phyloP scores from a whole-genome alignment of 2,113 vertebrate genomes.

The Bostrychus sinensis region DNA sequence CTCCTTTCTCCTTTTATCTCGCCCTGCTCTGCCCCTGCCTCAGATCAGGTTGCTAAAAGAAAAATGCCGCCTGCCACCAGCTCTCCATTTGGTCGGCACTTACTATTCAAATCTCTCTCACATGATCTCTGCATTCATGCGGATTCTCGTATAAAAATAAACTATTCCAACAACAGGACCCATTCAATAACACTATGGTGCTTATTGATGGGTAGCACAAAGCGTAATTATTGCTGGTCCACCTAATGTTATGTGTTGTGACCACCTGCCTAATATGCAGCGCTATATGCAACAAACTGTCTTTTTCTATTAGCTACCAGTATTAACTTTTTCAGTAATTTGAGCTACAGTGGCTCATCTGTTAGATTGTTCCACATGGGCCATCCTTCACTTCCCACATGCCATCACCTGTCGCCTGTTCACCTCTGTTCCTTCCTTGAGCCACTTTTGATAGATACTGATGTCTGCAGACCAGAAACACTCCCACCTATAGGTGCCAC shows the following conservation, averaged over 20 bases:
- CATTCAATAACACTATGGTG: background rate
- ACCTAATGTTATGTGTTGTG: background rate
- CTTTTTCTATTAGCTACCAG: too few species aligned
- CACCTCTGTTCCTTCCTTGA: too few species aligned
- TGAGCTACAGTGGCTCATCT: too few species aligned
- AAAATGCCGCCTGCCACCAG: conserved; percentile 46
- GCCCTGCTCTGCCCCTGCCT: conserved; percentile 54
- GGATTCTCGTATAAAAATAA: background rate
- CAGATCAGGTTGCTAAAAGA: conserved; percentile 77
- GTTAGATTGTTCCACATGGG: too few species aligned
- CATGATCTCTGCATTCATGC: background rate
- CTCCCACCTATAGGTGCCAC: too few species aligned
- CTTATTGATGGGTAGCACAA: background rate
- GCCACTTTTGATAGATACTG: too few species aligned
- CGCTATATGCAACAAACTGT: too few species aligned
- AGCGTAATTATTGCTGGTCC: background rate
- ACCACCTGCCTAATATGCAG: background rate
- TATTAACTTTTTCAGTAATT: too few species aligned
- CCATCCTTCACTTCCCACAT: too few species aligned
- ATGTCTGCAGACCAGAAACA: too few species aligned
- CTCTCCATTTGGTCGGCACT: conserved; percentile 30
- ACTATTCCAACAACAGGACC: background rate
- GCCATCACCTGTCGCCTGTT: too few species aligned
- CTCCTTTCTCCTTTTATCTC: conserved; percentile 77
- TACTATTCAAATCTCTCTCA: conserved; percentile 6